Base-by-base conservation (phyloP, 2,113 vertebrate species). In the Phalacrocorax pelagicus region DNA sequence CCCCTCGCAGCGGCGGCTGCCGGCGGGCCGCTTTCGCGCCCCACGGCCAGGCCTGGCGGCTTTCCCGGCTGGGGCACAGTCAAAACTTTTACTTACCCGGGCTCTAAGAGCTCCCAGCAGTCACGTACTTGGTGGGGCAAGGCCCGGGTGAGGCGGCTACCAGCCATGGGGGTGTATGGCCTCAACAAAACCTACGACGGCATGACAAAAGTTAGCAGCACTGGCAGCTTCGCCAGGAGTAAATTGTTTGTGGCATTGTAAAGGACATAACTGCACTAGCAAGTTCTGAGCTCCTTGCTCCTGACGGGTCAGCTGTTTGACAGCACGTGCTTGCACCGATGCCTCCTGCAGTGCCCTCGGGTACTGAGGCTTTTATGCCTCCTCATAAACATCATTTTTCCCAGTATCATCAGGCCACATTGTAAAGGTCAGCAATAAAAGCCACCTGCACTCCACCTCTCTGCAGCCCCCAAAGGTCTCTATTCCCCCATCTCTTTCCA, bases 361-460 rank as follows among this genome's bases (percentile, higher is more conserved):
- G 21, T 18, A 1, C 11, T 1, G 42, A 6, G 55, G 23, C 4
- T 22, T 34, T 13, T 36, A 34, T 11, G 1, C 15, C 42, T 22
- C 34, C 52, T n/a, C 26, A 0, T 2, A 1, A 9, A 4, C 2
- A 1, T 1, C 34, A 1, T 8, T 12, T 16, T 27, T 24, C 12
- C 32, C 1, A 2, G 4, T 12, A 3, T 2, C 11, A 14, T 5
- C 46, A 32, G 36, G 18, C n/a, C 18, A 3, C 0, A 8, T 6
- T 11, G 34, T 1, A 26, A 26, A n/a, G 32, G 12, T 20, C 49
- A 7, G 44, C 70, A 23, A 5, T 13, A 59, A 47, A 12, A 44
- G 36, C 15, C 54, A 15, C 18, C 47, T 5, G 18, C 34, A 18
- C 29, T 54, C 5, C 26, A 3, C 12, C 24, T 36, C 69, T 55